Evolutionary conservation across 1,140 invertebrate species (phyloP).

Genomic region (Pseudomyrmex flavicornis): DNA sequence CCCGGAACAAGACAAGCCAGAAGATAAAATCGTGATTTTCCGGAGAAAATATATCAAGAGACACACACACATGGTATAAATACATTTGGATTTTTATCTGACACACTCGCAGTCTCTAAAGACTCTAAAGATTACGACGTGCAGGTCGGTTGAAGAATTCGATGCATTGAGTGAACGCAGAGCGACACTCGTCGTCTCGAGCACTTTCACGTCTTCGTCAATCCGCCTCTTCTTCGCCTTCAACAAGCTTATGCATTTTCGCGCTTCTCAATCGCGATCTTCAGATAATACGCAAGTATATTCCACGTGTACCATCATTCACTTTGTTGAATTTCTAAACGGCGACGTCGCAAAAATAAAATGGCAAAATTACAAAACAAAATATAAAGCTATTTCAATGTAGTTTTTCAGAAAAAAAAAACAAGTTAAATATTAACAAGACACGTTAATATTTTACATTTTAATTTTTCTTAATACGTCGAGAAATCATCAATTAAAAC

Average conservation of each 20-base stretch:
- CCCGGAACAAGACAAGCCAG: too few relatives aligned
- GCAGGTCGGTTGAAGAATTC: conserved; percentile 7
- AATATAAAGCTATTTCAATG: too few relatives aligned
- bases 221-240: not conserved
- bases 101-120: not conserved
- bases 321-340: conserved; percentile 17
- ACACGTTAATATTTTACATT: too few relatives aligned
- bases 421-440: too few relatives aligned
- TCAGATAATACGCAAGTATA: conserved; percentile 31
- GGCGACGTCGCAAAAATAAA: not conserved
- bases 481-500: too few relatives aligned
- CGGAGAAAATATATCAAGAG: not conserved
- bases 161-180: not conserved
- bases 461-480: too few relatives aligned
- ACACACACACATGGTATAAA: too few relatives aligned
- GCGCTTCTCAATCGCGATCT: conserved; percentile 39
- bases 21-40: not conserved
- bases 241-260: conserved; percentile 6
- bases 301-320: too few relatives aligned
- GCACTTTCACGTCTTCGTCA: conserved; percentile 51
- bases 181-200: conserved; percentile 6
- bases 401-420: too few relatives aligned
- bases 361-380: not conserved
- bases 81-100: not conserved
- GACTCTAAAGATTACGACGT: not conserved